These are phyloP conservation scores for Aphrocallistes beatrix DNA, from an alignment of 37 sponge, comb jelly and placozoan species.

Conservation along the genomic window DNA sequence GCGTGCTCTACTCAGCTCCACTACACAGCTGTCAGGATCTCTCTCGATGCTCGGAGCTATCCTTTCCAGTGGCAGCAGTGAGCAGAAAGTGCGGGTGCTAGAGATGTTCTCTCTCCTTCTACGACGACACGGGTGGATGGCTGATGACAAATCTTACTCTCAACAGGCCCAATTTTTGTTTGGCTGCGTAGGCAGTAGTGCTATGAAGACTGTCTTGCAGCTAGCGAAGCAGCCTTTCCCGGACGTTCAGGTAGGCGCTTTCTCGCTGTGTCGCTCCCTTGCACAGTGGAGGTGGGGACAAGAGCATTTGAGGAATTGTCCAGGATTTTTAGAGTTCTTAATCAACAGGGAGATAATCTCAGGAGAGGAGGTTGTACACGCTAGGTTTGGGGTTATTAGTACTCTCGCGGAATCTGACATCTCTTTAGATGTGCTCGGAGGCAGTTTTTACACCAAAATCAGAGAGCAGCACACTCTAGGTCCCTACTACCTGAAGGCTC, in stretches of 20 bases:
- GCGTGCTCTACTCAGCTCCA: neutral
- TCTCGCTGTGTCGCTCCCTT: neutral
- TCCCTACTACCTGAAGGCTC: neutral
- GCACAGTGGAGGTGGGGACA: neutral
- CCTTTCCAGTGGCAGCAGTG: neutral
- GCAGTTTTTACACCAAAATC: neutral
- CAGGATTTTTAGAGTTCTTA: neutral
- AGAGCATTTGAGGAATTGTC: neutral
- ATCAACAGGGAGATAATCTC: neutral
- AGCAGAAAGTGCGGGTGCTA: neutral
- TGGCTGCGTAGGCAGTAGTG: neutral
- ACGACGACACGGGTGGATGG: neutral
- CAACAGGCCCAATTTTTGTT: neutral
- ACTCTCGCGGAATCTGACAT: neutral
- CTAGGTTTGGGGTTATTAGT: neutral
- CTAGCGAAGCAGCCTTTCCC: conserved; percentile 9
- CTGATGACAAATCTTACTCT: neutral
- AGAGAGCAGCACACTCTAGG: conserved; percentile 3
- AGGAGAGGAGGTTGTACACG: neutral
- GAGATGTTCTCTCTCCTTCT: neutral
- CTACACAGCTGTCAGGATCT: neutral
- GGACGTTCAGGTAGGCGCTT: neutral
- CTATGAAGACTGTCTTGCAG: neutral
- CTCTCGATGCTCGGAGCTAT: neutral
- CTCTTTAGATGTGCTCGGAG: neutral